Evolutionary conservation across 2,113 vertebrate species (phyloP).

Genomic region (Turnix velox): DNA sequence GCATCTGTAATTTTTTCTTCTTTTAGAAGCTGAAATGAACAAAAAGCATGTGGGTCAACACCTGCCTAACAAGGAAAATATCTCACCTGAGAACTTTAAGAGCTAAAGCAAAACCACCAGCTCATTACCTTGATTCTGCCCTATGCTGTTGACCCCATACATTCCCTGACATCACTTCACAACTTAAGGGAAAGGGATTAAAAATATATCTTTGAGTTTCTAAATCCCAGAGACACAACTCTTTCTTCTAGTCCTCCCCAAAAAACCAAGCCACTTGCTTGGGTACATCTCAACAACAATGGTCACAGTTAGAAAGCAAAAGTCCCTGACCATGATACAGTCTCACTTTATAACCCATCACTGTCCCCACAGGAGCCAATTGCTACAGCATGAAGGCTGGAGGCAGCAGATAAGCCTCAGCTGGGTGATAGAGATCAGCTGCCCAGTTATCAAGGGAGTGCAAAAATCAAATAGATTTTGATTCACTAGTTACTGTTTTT

Average conservation of each 20-base stretch:
- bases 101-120: conserved; percentile 6
- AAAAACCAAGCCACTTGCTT: not conserved
- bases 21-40: not conserved
- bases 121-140: not conserved
- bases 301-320: not conserved
- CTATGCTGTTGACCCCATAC: not conserved
- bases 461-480: conserved; percentile 69
- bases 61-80: not conserved
- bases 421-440: conserved; percentile 59
- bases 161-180: not conserved
- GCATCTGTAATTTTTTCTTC: not conserved
- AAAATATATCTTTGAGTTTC: conserved; percentile 10
- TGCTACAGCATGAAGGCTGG: conserved; percentile 47
- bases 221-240: not conserved
- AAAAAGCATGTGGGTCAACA: not conserved
- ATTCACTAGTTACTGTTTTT: conserved; percentile 57
- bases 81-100: not conserved
- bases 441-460: conserved; percentile 59
- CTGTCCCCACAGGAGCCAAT: not conserved
- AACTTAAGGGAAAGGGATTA: not conserved
- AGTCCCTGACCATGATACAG: not conserved
- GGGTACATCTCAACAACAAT: not conserved
- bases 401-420: conserved; percentile 65
- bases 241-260: not conserved
- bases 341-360: not conserved